These are phyloP conservation scores for Metopolophium dirhodum DNA, from an alignment of 1,140 invertebrate species.

Conservation along the genomic window DNA sequence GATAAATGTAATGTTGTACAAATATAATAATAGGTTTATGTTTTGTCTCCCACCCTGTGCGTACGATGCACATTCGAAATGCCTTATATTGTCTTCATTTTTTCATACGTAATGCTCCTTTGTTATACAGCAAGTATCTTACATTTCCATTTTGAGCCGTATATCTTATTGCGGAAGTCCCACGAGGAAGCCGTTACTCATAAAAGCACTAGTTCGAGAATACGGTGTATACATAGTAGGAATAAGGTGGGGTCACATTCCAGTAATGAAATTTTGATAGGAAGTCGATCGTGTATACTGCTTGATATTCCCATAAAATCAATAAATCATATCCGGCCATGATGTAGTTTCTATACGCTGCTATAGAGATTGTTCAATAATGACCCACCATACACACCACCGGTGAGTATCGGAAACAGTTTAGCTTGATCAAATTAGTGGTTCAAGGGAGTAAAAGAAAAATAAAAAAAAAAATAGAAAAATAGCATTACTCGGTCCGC, in stretches of 20 bases:
- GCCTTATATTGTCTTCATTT: not conserved
- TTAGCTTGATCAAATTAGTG: not conserved
- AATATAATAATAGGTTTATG: not conserved
- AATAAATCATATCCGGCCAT: constrained; percentile 16
- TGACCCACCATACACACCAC: not conserved
- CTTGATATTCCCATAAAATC: constrained; percentile 47
- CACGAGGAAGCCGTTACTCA: constrained; percentile 49
- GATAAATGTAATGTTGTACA: not conserved
- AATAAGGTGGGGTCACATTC: not conserved
- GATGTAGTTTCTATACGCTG: not conserved
- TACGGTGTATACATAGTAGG: not conserved
- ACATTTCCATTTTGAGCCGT: constrained; percentile 45
- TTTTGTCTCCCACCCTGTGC: not conserved
- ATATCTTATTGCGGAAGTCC: constrained; percentile 25
- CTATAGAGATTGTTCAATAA: constrained; percentile 28
- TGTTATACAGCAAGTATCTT: not conserved
- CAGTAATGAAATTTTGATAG: constrained; percentile 55
- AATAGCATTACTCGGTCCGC: not conserved
- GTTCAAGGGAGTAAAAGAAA: not conserved
- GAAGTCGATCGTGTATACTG: constrained; percentile 29
- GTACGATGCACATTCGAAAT: not conserved
- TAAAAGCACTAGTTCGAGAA: constrained; percentile 31
- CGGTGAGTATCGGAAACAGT: constrained; percentile 18
- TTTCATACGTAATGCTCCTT: not conserved
- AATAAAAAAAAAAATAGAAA: not conserved